Percentiles rank a stretch among this genome's conserved stretches.
phyloP scores from a whole-genome alignment of 1,140 invertebrate species.

The Dinoponera quadriceps region DNA sequence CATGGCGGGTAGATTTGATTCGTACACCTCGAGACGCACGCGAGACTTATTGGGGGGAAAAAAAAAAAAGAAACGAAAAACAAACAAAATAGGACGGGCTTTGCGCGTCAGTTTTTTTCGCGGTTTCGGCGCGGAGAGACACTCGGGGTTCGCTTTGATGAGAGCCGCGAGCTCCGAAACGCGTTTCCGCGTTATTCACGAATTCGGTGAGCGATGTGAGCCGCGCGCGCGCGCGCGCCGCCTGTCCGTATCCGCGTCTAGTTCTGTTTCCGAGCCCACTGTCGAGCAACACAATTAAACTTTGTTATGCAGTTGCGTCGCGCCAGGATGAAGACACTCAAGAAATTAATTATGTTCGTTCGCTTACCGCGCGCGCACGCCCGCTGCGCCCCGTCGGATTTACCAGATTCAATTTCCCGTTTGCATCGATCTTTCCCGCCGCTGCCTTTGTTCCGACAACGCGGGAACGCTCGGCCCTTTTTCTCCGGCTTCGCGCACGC shows the following conservation, averaged over 20 bases:
- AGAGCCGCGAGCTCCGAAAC: conserved; percentile 17
- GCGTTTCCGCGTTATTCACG: conserved; percentile 54
- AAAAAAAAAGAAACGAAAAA: no score
- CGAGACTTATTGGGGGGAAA: no score
- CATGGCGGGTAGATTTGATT: no score
- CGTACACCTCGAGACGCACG: no score
- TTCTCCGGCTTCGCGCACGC: neutral
- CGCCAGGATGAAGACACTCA: conserved; percentile 58
- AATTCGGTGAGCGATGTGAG: conserved; percentile 45
- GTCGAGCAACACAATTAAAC: conserved; percentile 60
- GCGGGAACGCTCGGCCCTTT: conserved; percentile 4
- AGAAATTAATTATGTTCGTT: conserved; percentile 60
- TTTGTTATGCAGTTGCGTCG: conserved; percentile 48
- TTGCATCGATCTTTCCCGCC: conserved; percentile 40
- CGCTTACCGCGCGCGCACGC: conserved; percentile 17
- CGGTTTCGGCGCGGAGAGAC: conserved; percentile 21
- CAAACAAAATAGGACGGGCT: no score
- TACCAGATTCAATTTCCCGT: conserved; percentile 45
- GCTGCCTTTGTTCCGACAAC: conserved; percentile 32
- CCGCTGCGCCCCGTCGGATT: conserved; percentile 24
- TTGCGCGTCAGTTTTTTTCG: no score
- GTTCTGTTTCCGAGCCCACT: conserved; percentile 42
- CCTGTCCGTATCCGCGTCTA: conserved; percentile 42
- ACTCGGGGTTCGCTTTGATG: conserved; percentile 25
- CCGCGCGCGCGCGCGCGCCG: conserved; percentile 8